Base-by-base conservation (phyloP, 2,113 vertebrate genomes). In the Grammomys dolichurus region DNA sequence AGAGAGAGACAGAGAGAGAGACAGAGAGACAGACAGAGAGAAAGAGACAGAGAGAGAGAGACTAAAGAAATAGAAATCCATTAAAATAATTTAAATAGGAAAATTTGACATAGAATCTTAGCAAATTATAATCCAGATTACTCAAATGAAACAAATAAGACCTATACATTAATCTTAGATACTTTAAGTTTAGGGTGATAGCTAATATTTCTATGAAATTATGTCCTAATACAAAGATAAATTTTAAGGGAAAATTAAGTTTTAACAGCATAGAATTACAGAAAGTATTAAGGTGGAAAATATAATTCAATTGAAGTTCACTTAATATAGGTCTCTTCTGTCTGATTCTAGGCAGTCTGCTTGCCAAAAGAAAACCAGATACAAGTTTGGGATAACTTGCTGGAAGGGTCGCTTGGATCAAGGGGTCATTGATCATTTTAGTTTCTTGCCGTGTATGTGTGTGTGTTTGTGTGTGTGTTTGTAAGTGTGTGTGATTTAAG, bases 291-390 rank as follows among this genome's bases (percentile, higher is more conserved):
- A 93, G 60, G 43, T 84, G 33, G 46, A 63, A 90, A 28, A 58
- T 28, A 51, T 0, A 2, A 24, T 75, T 92, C 78, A 87, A 70
- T 81, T 93, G 58, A 70, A 82, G 40, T 22, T 14, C 22, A 16
- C 63, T 33, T 63, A 28, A 92, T 33, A 77, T 46, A 28, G 78
- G 76, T 31, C 58, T 77, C 56, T 76, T 94, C 46, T 77, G 0
- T 70, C 70, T 77, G 22, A 58, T 14, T 60, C 20, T 60, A 84
- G 36, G 46, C 46, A 91, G 46, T 40, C 28, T n/a, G 10, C 60
- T 95, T 85, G 56, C 84, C 84, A 86, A 86, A 95, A 78, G 70
- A 94, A 85, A 93, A 24, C 14, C 48, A 4, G 88, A 75, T 19
- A 73, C 11, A 86, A 16, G 43, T 70, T 93, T 76, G 46, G 36